phyloP scores from a whole-genome alignment of 2,888 invertebrate species.

The Plagodis pulveraria region DNA sequence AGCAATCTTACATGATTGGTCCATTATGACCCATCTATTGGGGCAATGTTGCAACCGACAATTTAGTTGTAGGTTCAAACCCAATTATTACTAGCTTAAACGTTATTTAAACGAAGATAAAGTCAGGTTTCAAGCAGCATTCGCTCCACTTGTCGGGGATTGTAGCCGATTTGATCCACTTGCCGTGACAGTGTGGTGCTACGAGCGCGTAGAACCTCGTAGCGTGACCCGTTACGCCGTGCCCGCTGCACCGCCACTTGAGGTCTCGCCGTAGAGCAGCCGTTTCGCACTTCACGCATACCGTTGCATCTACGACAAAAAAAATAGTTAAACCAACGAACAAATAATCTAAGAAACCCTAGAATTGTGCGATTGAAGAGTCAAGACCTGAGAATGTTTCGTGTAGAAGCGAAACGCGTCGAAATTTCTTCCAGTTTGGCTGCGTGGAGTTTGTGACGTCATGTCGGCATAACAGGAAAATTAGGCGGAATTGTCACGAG shows the following conservation, averaged over 20 bases:
- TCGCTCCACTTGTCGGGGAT: constrained; percentile 63
- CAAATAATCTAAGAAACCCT: no score
- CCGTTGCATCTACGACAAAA: constrained; percentile 86
- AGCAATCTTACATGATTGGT: no score
- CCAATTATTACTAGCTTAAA: neutral
- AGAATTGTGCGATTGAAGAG: no score
- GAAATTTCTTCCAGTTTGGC: no score
- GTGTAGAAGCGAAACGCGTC: no score
- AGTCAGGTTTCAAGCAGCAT: constrained; percentile 73
- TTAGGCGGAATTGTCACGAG: no score
- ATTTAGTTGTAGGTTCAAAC: no score
- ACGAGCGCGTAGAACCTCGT: constrained; percentile 94
- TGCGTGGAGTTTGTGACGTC: no score
- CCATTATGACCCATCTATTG: no score
- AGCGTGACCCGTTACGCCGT: constrained; percentile 90
- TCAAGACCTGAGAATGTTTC: no score
- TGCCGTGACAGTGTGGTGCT: constrained; percentile 95
- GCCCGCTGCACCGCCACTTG: constrained; percentile 93
- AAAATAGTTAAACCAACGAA: neutral
- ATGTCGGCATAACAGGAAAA: no score
- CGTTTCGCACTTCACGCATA: constrained; percentile 93
- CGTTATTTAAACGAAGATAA: constrained; percentile 73
- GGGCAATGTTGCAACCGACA: no score
- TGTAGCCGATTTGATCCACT: constrained; percentile 88
- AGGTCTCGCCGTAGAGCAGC: constrained; percentile 91